Percentiles rank a stretch among this genome's conserved stretches.
Evolutionary conservation across 2,797 vertebrate genomes (phyloP).

Genomic region (Poliocrania exsul): DNA sequence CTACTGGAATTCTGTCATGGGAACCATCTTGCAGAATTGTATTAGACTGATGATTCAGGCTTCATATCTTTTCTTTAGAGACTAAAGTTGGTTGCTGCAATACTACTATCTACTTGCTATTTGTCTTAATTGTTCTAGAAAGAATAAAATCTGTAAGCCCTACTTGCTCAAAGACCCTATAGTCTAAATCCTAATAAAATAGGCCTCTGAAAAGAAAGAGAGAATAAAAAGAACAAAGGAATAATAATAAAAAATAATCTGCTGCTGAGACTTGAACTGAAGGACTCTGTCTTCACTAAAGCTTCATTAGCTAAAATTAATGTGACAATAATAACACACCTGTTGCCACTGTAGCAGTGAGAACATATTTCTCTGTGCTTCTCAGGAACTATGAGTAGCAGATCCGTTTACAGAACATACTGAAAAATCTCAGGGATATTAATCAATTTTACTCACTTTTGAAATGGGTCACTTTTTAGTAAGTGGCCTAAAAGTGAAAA

Average conservation of each 20-base stretch:
- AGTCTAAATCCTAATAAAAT: neutral
- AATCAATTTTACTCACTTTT: neutral
- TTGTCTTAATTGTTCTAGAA: neutral
- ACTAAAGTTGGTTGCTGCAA: neutral
- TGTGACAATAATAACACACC: neutral
- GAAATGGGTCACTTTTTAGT: neutral
- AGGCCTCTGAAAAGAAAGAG: neutral
- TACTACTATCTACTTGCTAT: neutral
- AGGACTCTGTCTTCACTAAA: neutral
- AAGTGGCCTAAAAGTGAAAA: neutral
- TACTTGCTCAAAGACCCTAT: neutral
- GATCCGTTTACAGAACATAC: neutral
- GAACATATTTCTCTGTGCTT: neutral
- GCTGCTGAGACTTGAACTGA: neutral
- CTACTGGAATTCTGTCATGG: neutral
- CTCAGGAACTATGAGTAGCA: neutral
- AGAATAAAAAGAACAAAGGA: neutral
- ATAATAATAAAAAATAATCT: neutral
- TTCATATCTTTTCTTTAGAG: neutral
- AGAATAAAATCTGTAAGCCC: neutral
- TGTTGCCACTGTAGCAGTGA: neutral
- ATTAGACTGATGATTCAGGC: slow-evolving; percentile 20
- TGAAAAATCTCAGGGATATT: neutral
- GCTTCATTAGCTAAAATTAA: neutral
- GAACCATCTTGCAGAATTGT: neutral